Base-by-base conservation (phyloP, 2,113 vertebrate genomes). In the Epinephelus moara region DNA sequence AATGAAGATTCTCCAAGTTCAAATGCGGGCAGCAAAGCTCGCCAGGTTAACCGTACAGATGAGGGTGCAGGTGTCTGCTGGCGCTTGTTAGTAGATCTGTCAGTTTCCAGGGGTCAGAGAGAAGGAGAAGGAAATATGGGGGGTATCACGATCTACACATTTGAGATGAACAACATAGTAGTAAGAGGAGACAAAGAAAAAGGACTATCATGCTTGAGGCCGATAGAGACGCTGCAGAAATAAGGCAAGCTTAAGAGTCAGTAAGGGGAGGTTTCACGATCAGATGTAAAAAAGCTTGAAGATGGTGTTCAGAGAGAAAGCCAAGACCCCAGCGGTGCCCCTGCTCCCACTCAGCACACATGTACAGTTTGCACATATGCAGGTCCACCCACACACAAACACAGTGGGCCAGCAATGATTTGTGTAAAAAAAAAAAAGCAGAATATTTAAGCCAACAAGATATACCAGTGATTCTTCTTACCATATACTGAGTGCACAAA, bases 321-420 rank as follows among this genome's bases (percentile, higher is more conserved):
- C 92, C 87, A 86, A 85, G 91, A 87, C 80, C 84, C 82, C 60
- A 78, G 87, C 83, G 71, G 90, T 91, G 88, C 62, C 80, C 91
- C 63, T 23, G 67, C 82, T 85, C 91, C 92, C 90, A 92, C 92
- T 86, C 89, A 89, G 37, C 80, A 85, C 86, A 89, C 89, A 89
- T 84, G 85, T 79, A 86, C 42, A 12, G 42, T 45, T 45, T 82
- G 81, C 84, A 89, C 86, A 85, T 81, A 91, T 81, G 89, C 88
- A 78, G 40, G 71, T 84, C 84, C 81, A 69, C 89, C 92, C 85
- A 90, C 92, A 66, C 82, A 74, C 25, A 73, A 63, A 79, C 56
- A 73, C 62, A 82, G 23, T 2, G 55, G 62, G 71, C 81, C 40
- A 68, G 37, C n/a, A 55, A 37, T 59, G 70, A 37, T 67, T 66